Base-by-base conservation (phyloP, 2,797 vertebrate species). In the Numenius phaeopus region DNA sequence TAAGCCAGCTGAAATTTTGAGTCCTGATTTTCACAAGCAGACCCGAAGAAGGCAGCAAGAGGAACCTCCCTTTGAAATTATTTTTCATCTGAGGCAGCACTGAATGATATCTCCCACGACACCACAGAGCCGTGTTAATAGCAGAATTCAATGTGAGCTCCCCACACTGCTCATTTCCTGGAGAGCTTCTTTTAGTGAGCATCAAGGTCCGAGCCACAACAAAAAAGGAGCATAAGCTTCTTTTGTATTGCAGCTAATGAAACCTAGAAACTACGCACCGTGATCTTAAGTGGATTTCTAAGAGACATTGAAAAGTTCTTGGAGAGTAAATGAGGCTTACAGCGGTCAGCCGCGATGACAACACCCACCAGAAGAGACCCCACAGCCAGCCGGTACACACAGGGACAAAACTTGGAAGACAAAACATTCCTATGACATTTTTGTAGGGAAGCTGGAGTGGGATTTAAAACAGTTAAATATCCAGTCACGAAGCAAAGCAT, bases 21-120 rank as follows among this genome's bases (percentile, higher is more conserved):
- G 37, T 82, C 73, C 64, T 26, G 71, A 34, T 84, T 95, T 95
- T 91, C 75, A 59, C 67, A 78, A 85, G 83, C 47, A 54, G 52
- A 95, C 94, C 92, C 80, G 92, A 96, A 97, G 78, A 95, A 90
- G 67, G 24, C 94, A 79, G 71, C 11, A 19, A 90, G 76, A 95
- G 65, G 82, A 96, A 55, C 16, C 84, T 94, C 61, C 55, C 50
- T 97, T 95, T 96, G 94, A 96, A 92, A 91, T 96, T 14, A 69
- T 93, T 97, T 96, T 91, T 94, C 79, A 93, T 95, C 76, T 67
- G 27, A 42, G 66, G 95, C 80, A 73, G 78, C 13, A 37, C 55
- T 66, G 44, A 96, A 77, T 89, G 61, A 23, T n/a, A 57, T 62
- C 67, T 93, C 69, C 83, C 75, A 83, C 15, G 65, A 76, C 86